phyloP scores from a whole-genome alignment of 2,888 invertebrate species.

The Seira sanloemensis region DNA sequence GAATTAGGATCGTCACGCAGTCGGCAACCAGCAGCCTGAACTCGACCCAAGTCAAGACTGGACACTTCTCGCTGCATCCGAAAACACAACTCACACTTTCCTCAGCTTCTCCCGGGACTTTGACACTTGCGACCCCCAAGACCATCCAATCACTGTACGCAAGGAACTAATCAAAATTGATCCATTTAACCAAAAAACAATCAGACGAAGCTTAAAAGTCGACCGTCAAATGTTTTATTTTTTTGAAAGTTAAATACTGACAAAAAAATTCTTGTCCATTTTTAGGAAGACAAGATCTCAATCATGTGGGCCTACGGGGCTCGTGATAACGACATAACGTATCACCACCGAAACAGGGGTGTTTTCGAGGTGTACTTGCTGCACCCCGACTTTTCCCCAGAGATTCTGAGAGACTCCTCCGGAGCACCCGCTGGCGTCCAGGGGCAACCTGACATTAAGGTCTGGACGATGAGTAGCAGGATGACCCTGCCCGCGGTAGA shows the following conservation, averaged over 20 bases:
- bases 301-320: constrained; percentile 47
- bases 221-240: neutral
- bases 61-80: neutral
- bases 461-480: constrained; percentile 24
- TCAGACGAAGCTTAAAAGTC: too few species aligned
- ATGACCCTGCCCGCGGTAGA: constrained; percentile 11
- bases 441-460: neutral
- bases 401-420: neutral
- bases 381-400: constrained; percentile 25
- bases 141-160: constrained; percentile 37
- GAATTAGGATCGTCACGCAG: constrained; percentile 38
- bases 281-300: constrained; percentile 33
- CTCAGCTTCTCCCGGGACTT: constrained; percentile 33
- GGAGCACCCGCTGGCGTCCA: neutral
- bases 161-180: too few species aligned
- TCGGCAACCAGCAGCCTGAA: neutral
- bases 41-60: constrained; percentile 49
- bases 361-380: constrained; percentile 17
- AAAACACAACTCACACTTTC: constrained; percentile 25
- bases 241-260: neutral
- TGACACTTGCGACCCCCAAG: constrained; percentile 54
- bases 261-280: neutral
- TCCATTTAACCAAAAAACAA: too few species aligned
- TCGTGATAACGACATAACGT: neutral
- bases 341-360: constrained; percentile 31